A percentile compares a stretch with the other conserved stretches of the same genome.
Conservation (phyloP, 2,888 invertebrate genomes). For the Nasonia oneida region DNA sequence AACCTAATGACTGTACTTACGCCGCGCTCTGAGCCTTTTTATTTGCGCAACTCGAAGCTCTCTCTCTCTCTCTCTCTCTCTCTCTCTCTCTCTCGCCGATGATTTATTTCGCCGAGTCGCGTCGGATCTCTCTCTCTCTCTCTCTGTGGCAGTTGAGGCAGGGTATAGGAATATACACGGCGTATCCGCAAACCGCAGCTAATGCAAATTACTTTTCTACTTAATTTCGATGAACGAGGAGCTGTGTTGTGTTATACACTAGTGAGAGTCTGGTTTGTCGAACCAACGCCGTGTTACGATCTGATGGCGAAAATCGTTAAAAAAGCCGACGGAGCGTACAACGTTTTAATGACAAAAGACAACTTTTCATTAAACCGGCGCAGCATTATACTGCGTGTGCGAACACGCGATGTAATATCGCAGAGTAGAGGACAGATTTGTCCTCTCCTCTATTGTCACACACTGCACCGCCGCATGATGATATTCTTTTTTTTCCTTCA, state of each 20-base stretch:
- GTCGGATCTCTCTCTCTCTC: no score
- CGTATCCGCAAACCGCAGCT: conserved; percentile 43
- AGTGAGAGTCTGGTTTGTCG: background rate
- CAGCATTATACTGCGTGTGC: background rate
- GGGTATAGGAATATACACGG: background rate
- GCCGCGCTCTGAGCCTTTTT: background rate
- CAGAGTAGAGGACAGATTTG: background rate
- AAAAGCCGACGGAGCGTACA: background rate
- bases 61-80: background rate
- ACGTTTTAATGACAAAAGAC: background rate
- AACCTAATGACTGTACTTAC: conserved; percentile 37
- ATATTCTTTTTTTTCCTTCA: background rate
- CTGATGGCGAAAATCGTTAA: background rate
- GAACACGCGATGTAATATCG: background rate
- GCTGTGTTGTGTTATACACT: background rate
- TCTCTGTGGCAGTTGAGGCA: conserved; percentile 51
- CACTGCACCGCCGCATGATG: background rate
- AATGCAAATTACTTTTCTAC: conserved; percentile 50
- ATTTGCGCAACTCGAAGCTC: conserved; percentile 13
- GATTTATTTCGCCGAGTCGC: conserved; percentile 36
- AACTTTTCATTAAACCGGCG: background rate
- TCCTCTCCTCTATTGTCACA: background rate
- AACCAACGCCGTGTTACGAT: background rate
- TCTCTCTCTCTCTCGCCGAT: conserved; percentile 26
- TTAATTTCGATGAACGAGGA: conserved; percentile 30